Base-by-base conservation (phyloP, 2,113 vertebrate species). In the Tylochromis polylepis region DNA sequence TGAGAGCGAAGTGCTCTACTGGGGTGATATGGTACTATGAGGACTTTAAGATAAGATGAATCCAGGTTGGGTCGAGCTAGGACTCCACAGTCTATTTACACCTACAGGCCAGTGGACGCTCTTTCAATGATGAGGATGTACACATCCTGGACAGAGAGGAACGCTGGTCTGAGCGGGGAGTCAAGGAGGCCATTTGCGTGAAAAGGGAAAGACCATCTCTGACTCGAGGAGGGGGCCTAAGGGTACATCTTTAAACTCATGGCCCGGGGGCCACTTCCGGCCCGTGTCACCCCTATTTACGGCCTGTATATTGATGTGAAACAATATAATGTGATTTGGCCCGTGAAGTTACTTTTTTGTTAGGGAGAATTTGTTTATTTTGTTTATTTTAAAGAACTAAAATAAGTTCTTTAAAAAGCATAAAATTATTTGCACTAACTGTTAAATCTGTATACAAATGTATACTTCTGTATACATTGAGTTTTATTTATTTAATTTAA, bases 231-330 rank as follows among this genome's bases (percentile, higher is more conserved):
- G 2, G 15, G 24, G 15, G 2, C 15, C 14, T 31, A 1, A 31
- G 15, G 15, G 1, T 3, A 0, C 57, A 59, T 18, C 1, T 59
- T 0, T 59, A 27, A 10, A n/a, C n/a, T n/a, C n/a, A n/a, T n/a
- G n/a, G n/a, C n/a, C n/a, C n/a, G n/a, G n/a, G n/a, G n/a, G n/a
- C n/a, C n/a, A n/a, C n/a, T n/a, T n/a, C n/a, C n/a, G n/a, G n/a
- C n/a, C 57, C 57, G 5, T 59, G 8, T 29, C 29, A 59, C 57
- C 0, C 8, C 57, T 0, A 27, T n/a, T 56, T n/a, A 56, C 24
- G 0, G 55, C 0, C 0, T n/a, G n/a, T n/a, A n/a, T n/a, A 27
- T 14, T 14, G 22, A 57, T 57, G n/a, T n/a, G n/a, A n/a, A n/a
- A n/a, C n/a, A n/a, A n/a, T n/a, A n/a, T n/a, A n/a, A n/a, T n/a